A percentile compares a stretch with the other conserved stretches of the same genome.
Evolutionary conservation across 2,113 vertebrate species (phyloP).

Genomic region (Oreocharis arfaki): DNA sequence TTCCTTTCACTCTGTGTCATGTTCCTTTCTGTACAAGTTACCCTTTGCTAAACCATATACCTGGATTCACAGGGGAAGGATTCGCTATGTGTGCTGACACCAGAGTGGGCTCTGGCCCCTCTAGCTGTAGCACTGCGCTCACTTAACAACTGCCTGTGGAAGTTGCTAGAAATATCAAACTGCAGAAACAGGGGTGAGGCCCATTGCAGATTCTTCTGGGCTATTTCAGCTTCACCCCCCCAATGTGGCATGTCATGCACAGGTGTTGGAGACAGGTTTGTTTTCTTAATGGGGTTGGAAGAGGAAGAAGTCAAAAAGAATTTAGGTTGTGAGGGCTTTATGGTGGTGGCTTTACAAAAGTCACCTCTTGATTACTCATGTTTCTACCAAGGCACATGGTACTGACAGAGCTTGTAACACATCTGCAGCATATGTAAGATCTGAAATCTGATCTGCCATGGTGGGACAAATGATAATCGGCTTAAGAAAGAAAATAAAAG

Average conservation of each 20-base stretch:
- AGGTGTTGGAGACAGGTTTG: neutral
- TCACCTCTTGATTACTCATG: neutral
- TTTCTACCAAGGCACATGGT: neutral
- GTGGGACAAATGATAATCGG: neutral
- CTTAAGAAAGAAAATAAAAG: neutral
- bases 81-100: neutral
- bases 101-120: neutral
- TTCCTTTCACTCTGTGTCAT: neutral
- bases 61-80: neutral
- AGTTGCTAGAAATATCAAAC: neutral
- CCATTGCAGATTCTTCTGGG: neutral
- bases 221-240: neutral
- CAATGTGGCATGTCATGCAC: neutral
- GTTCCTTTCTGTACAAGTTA: neutral
- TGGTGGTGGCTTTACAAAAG: neutral
- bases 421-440: neutral
- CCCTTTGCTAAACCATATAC: neutral
- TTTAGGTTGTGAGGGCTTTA: neutral
- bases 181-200: neutral
- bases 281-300: neutral
- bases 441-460: neutral
- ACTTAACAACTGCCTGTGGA: neutral
- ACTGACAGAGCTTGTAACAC: neutral
- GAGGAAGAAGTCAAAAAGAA: neutral
- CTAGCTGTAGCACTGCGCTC: neutral